Conservation (phyloP, 2,113 vertebrate species). For the Python bivittatus region DNA sequence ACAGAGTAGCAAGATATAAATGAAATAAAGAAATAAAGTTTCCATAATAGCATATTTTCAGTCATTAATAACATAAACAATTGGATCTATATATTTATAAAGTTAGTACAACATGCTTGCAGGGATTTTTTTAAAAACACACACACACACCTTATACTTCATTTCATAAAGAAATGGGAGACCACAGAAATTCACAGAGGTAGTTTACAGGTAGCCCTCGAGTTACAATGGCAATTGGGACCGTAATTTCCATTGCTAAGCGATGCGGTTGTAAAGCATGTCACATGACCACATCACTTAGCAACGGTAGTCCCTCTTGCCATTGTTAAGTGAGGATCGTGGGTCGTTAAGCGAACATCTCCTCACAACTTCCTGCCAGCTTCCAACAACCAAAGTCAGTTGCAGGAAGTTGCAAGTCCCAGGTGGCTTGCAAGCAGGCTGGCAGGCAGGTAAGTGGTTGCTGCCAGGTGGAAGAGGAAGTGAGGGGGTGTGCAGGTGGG, state of each 20-base stretch:
- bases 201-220: neutral
- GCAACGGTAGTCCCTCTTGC: neutral
- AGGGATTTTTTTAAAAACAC: neutral
- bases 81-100: neutral
- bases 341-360: neutral
- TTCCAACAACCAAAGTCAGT: neutral
- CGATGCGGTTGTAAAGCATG: neutral
- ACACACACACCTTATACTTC: too few species aligned
- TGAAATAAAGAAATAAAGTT: neutral
- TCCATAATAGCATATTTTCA: slow-evolving; percentile 12
- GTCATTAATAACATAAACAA: neutral
- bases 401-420: neutral
- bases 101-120: neutral
- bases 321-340: neutral
- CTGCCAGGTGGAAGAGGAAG: neutral
- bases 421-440: neutral
- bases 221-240: neutral
- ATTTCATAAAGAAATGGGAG: neutral
- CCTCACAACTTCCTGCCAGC: neutral
- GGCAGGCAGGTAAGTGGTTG: neutral
- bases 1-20: slow-evolving; percentile 37
- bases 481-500: neutral
- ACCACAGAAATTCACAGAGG: neutral
- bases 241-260: neutral
- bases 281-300: neutral